These are phyloP conservation scores for Corythornis leucogaster DNA, from an alignment of 2,797 vertebrate genomes.

Conservation along the genomic window DNA sequence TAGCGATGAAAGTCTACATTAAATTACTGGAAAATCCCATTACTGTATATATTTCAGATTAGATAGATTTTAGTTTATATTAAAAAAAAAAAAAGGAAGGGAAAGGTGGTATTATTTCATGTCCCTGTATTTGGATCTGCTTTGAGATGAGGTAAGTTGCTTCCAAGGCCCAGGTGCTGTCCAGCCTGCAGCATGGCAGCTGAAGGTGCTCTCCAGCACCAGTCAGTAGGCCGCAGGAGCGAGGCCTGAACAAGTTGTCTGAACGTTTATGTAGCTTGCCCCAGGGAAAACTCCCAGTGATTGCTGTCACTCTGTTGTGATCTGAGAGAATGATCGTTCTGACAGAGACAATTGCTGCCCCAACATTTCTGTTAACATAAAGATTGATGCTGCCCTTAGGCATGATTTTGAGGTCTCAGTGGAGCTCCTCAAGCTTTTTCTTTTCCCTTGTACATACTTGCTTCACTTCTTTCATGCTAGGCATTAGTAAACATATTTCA, in stretches of 20 bases:
- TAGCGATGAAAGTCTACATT: not conserved
- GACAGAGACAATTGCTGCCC: not conserved
- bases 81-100: not conserved
- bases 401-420: not conserved
- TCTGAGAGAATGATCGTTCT: not conserved
- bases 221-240: not conserved
- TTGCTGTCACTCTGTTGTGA: not conserved
- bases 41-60: not conserved
- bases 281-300: not conserved
- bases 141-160: not conserved
- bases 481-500: not conserved
- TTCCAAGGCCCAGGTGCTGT: not conserved
- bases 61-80: not conserved
- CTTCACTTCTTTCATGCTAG: not conserved
- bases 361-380: not conserved
- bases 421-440: not conserved
- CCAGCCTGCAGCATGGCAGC: not conserved
- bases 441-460: not conserved
- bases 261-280: not conserved
- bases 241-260: not conserved
- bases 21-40: not conserved
- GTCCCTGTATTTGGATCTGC: not conserved
- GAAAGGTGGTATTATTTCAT: accelerated
- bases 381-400: constrained; percentile 10
- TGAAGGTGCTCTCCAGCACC: accelerated